phyloP scores from a whole-genome alignment of 2,888 invertebrate genomes.

The Leptinotarsa tumamoca region DNA sequence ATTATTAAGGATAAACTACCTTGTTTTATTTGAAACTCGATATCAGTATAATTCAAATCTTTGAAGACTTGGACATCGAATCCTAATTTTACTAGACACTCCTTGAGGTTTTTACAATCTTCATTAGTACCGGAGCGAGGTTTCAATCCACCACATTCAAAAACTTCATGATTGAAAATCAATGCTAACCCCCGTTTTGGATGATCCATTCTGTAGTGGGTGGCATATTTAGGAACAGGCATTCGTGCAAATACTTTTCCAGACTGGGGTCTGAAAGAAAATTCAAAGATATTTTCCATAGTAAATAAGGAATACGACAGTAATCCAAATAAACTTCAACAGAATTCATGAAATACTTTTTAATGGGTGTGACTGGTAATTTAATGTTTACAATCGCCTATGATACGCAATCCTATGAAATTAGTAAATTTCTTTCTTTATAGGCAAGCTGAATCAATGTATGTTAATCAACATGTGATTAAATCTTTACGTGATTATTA shows the following conservation, averaged over 20 bases:
- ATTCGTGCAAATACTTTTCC: conserved; percentile 67
- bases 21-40: conserved; percentile 65
- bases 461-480: too few species aligned
- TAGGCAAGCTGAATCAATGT: too few species aligned
- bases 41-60: conserved; percentile 78
- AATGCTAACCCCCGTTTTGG: conserved; percentile 83
- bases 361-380: too few species aligned
- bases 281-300: too few species aligned
- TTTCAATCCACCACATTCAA: conserved; percentile 79
- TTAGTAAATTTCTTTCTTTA: too few species aligned
- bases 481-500: too few species aligned
- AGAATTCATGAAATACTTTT: too few species aligned
- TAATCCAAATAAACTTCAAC: too few species aligned
- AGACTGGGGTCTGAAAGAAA: conserved; percentile 30
- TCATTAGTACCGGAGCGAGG: conserved; percentile 86
- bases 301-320: too few species aligned
- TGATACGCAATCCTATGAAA: too few species aligned
- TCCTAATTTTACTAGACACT: conserved; percentile 74
- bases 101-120: conserved; percentile 81
- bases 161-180: conserved; percentile 91
- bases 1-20: conserved; percentile 43
- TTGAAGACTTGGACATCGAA: conserved; percentile 79
- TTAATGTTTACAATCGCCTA: too few species aligned
- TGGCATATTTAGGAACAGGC: conserved; percentile 77
- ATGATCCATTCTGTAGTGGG: conserved; percentile 90